Evolutionary conservation across 1,140 invertebrate genomes (phyloP).

Genomic region (Marisa cornuarietis): DNA sequence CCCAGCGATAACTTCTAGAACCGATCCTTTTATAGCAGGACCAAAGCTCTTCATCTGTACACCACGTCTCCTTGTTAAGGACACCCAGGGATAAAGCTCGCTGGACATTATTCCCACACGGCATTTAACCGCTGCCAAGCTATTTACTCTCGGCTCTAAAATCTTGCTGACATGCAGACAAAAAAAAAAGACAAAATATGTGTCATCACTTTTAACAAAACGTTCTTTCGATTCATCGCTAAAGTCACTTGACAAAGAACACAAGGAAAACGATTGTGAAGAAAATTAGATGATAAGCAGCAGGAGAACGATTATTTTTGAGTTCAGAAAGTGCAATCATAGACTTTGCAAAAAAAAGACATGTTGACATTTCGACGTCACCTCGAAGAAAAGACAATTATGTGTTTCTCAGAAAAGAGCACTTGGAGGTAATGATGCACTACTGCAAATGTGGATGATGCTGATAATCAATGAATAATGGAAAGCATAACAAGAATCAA

Average conservation of each 20-base stretch:
- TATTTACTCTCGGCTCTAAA: too few species aligned
- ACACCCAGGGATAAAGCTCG: too few species aligned
- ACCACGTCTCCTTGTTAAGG: too few species aligned
- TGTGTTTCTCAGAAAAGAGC: not conserved
- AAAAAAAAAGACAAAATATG: too few species aligned
- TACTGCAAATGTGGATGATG: not conserved
- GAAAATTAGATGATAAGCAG: not conserved
- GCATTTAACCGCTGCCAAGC: too few species aligned
- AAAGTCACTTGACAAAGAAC: slow-evolving; percentile 10
- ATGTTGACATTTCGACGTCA: not conserved
- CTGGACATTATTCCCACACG: too few species aligned
- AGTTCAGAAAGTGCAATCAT: not conserved
- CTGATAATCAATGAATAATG: not conserved
- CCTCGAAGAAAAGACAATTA: not conserved
- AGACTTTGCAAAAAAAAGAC: not conserved
- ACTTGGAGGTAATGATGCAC: not conserved
- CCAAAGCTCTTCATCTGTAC: too few species aligned
- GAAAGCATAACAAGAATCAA: not conserved
- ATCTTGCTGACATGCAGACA: too few species aligned
- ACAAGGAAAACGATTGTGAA: not conserved
- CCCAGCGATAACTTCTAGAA: too few species aligned
- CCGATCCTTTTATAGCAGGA: too few species aligned
- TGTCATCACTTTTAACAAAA: too few species aligned
- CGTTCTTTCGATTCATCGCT: too few species aligned
- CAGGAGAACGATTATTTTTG: not conserved